Evolutionary conservation across 2,113 vertebrate species (phyloP).

Genomic region (Xiphias gladius): DNA sequence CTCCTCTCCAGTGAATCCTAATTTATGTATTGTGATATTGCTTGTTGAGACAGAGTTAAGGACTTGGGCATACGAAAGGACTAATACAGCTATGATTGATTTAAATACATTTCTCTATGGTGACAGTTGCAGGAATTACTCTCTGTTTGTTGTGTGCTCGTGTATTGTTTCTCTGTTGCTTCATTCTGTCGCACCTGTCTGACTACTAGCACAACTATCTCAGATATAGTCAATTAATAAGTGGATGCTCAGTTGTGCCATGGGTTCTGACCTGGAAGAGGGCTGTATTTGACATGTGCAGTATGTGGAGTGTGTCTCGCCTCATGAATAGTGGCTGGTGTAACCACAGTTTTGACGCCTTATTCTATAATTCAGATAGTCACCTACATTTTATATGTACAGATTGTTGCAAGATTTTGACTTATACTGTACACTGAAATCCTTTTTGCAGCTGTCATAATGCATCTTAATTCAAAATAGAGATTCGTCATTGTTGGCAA

Average conservation of each 20-base stretch:
- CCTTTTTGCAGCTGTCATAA: constrained; percentile 48
- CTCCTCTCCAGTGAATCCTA: constrained; percentile 36
- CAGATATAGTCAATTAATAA: constrained; percentile 27
- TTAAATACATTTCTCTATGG: constrained; percentile 10
- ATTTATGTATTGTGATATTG: constrained; percentile 56
- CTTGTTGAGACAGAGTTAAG: constrained; percentile 53
- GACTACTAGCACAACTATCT: neutral
- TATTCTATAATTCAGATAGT: constrained; percentile 50
- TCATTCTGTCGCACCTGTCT: constrained; percentile 9
- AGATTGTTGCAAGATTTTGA: constrained; percentile 40
- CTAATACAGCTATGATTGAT: constrained; percentile 32
- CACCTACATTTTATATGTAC: constrained; percentile 37
- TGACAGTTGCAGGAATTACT: constrained; percentile 11
- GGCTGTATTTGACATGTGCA: constrained; percentile 41
- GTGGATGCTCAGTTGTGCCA: constrained; percentile 8
- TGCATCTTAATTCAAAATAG: constrained; percentile 30
- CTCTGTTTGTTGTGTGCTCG: constrained; percentile 9
- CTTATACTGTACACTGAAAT: constrained; percentile 39
- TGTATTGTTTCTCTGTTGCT: neutral
- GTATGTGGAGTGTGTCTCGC: constrained; percentile 39
- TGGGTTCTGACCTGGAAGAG: constrained; percentile 37
- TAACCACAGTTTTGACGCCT: constrained; percentile 30
- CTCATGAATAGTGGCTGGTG: constrained; percentile 40
- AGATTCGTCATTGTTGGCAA: constrained; percentile 35
- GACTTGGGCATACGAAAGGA: constrained; percentile 11